A percentile compares a stretch with the other conserved stretches of the same genome.
phyloP scores from a whole-genome alignment of 2,113 vertebrate species.

The Theristicus caerulescens region DNA sequence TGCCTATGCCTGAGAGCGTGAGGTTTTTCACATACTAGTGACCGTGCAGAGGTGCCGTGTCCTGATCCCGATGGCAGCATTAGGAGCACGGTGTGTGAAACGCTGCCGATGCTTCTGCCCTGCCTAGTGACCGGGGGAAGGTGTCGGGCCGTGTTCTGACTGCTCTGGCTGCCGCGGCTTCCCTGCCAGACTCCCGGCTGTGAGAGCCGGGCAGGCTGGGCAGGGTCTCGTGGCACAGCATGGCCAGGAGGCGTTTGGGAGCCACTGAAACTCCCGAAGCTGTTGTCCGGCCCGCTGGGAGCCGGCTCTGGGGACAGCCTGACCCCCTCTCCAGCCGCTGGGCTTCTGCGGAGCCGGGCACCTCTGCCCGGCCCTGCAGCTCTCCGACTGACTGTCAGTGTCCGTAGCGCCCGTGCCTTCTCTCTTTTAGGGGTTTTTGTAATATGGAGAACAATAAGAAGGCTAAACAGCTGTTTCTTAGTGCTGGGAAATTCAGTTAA shows the following conservation, averaged over 20 bases:
- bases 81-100: accelerated
- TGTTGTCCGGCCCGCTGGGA: not conserved
- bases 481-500: not conserved
- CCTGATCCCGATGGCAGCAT: accelerated
- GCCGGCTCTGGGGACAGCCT: not conserved
- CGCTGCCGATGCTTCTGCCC: not conserved
- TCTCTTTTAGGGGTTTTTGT: not conserved
- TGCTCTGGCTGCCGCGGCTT: not conserved
- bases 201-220: not conserved
- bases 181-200: not conserved
- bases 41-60: accelerated
- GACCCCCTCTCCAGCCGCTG: not conserved
- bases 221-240: not conserved
- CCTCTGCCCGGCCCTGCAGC: accelerated
- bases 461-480: not conserved
- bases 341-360: not conserved
- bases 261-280: not conserved
- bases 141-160: accelerated
- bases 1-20: not conserved
- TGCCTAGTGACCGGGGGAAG: too few relatives aligned
- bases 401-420: not conserved
- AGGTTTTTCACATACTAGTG: not conserved
- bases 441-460: not conserved
- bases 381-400: accelerated
- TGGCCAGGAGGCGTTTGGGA: not conserved